Percentiles rank a stretch among this genome's conserved stretches.
These are phyloP conservation scores for Psilopsiagon aymara DNA, from an alignment of 2,113 vertebrate species.

Conservation along the genomic window DNA sequence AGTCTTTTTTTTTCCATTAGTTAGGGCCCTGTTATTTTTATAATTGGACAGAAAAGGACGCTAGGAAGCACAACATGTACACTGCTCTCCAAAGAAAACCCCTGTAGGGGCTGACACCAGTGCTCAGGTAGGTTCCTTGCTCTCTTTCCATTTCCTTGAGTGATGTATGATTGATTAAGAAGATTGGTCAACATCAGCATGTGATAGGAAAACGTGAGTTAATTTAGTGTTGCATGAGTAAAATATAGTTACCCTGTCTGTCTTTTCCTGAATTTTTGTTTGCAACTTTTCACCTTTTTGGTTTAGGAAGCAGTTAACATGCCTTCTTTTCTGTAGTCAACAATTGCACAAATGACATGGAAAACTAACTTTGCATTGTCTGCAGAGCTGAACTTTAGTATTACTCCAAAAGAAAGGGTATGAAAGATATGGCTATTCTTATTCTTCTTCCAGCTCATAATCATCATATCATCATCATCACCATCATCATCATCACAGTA, in stretches of 20 bases:
- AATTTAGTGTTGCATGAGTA: not conserved
- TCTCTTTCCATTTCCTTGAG: not conserved
- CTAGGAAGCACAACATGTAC: not conserved
- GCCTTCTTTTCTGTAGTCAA: not conserved
- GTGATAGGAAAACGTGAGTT: not conserved
- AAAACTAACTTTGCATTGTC: not conserved
- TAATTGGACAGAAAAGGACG: not conserved
- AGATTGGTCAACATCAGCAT: not conserved
- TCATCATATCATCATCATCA: not conserved
- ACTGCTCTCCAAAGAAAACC: not conserved
- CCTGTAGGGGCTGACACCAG: not conserved
- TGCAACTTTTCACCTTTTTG: not conserved
- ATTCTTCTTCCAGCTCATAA: not conserved
- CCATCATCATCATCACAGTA: not conserved
- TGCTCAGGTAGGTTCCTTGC: not conserved
- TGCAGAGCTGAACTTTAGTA: not conserved
- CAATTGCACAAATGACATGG: not conserved
- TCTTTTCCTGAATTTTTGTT: not conserved
- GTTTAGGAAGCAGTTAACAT: not conserved
- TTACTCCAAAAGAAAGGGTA: not conserved
- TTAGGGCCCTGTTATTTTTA: slow-evolving; percentile 2
- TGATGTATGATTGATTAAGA: not conserved
- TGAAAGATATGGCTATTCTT: not conserved
- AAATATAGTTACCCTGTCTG: not conserved
- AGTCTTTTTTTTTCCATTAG: not conserved